Percentiles rank a stretch among this genome's conserved stretches.
Conservation (phyloP, 2,797 vertebrate species). For the Melanogrammus aeglefinus region DNA sequence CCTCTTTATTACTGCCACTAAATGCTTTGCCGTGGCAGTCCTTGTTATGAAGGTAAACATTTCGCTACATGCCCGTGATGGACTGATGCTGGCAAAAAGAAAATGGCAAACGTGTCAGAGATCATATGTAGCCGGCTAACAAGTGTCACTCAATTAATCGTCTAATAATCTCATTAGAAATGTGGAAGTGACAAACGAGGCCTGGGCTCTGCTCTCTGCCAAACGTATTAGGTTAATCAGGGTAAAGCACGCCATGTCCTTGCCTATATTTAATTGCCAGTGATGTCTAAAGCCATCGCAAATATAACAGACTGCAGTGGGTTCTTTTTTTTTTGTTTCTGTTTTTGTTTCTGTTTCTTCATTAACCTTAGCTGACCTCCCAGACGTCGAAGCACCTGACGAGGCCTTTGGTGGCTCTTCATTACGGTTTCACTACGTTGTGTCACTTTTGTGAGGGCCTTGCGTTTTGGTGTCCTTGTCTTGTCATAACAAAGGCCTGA, state of each 20-base stretch:
- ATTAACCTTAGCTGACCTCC: conserved; percentile 27
- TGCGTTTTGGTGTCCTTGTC: conserved; percentile 5
- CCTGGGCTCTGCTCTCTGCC: conserved; percentile 40
- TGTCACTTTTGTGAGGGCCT: conserved; percentile 13
- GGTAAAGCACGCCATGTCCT: conserved; percentile 31
- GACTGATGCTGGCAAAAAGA: neutral
- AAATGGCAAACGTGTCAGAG: conserved; percentile 2
- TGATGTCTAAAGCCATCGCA: conserved; percentile 31
- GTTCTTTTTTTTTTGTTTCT: too few relatives aligned
- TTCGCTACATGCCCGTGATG: neutral
- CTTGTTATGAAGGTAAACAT: neutral
- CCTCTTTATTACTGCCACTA: conserved; percentile 33
- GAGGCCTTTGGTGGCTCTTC: conserved; percentile 10
- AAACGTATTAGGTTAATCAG: conserved; percentile 48
- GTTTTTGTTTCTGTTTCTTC: too few relatives aligned
- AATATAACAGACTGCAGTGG: conserved; percentile 9
- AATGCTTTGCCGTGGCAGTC: neutral
- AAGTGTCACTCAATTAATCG: conserved; percentile 40
- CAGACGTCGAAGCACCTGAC: conserved; percentile 10
- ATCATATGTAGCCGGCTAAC: conserved; percentile 24
- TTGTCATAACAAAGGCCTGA: neutral
- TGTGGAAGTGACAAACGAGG: conserved; percentile 36
- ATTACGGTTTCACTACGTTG: conserved; percentile 25
- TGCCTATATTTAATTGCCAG: conserved; percentile 42
- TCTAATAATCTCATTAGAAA: conserved; percentile 49